phyloP scores from a whole-genome alignment of 2,888 invertebrate species.

The Hymenopus coronatus region DNA sequence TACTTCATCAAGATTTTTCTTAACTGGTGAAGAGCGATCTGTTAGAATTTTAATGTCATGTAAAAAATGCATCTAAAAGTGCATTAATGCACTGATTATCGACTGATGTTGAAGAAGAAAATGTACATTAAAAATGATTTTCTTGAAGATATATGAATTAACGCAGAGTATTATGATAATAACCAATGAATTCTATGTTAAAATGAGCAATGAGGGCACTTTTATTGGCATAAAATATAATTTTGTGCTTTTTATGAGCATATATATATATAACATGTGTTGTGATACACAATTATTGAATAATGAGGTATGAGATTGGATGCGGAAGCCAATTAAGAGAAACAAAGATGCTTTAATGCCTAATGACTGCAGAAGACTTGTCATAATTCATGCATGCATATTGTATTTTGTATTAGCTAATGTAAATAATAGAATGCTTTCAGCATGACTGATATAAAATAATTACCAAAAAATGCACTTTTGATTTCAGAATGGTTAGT shows the following conservation, averaged over 20 bases:
- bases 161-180: not conserved
- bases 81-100: not conserved
- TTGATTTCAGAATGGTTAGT: too few species aligned
- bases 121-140: not conserved
- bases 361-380: not conserved
- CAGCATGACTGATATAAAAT: not conserved
- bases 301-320: not conserved
- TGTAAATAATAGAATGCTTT: not conserved
- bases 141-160: not conserved
- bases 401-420: not conserved
- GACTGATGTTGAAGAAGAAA: not conserved
- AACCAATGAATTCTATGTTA: not conserved
- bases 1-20: not conserved
- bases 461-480: not conserved
- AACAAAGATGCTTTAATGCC: too few species aligned
- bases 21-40: not conserved
- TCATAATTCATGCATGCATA: not conserved
- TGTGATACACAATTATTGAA: not conserved
- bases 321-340: too few species aligned
- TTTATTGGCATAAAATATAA: too few species aligned
- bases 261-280: too few species aligned
- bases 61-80: not conserved
- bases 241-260: too few species aligned
- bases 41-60: not conserved
- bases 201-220: not conserved